Percentiles rank a stretch among this genome's conserved stretches.
Conservation (phyloP, 2,888 invertebrate genomes). For the Acleris laterana region DNA sequence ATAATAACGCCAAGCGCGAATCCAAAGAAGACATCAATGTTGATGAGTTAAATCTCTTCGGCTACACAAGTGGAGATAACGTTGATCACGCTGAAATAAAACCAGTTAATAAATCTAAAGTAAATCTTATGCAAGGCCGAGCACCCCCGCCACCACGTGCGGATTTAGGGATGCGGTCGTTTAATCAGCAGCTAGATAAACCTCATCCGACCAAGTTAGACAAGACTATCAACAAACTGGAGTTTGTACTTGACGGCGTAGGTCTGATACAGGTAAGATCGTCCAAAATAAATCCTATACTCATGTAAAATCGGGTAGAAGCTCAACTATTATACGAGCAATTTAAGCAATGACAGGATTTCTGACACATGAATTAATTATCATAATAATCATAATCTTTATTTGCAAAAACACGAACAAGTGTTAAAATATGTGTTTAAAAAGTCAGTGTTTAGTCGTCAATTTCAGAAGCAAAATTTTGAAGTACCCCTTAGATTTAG, state of each 20-base stretch:
- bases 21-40: slow-evolving; percentile 56
- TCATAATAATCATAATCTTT: too few species aligned
- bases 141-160: slow-evolving; percentile 10
- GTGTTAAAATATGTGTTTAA: too few species aligned
- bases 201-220: slow-evolving; percentile 50
- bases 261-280: slow-evolving; percentile 61
- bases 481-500: too few species aligned
- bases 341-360: too few species aligned
- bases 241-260: slow-evolving; percentile 69
- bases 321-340: neutral
- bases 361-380: too few species aligned
- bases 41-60: slow-evolving; percentile 61
- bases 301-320: neutral
- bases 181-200: too few species aligned
- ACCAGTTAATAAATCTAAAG: slow-evolving; percentile 1
- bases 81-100: slow-evolving; percentile 13
- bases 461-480: too few species aligned
- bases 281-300: too few species aligned
- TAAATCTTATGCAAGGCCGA: slow-evolving; percentile 12
- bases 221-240: slow-evolving; percentile 60
- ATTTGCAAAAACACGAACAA: too few species aligned
- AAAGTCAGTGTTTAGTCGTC: too few species aligned
- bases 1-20: slow-evolving; percentile 36
- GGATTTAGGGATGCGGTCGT: neutral
- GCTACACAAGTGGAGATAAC: slow-evolving; percentile 52